These are phyloP conservation scores for Mus spicilegus DNA, from an alignment of 2,113 vertebrate genomes.

Conservation along the genomic window DNA sequence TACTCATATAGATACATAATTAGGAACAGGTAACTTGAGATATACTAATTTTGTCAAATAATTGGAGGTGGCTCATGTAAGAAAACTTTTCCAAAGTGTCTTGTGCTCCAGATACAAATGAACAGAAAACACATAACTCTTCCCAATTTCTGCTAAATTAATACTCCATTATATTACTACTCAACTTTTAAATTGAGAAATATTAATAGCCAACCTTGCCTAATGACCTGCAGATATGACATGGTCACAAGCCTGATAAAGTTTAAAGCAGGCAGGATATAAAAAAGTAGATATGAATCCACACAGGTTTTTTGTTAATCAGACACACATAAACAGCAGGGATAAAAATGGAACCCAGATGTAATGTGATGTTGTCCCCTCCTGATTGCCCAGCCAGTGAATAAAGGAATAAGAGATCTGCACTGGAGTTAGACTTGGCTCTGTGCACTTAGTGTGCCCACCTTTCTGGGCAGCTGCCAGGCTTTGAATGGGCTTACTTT, in stretches of 20 bases:
- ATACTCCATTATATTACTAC: neutral
- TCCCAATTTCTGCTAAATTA: neutral
- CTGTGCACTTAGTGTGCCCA: neutral
- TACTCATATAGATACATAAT: constrained; percentile 54
- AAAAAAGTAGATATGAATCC: neutral
- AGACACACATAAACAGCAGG: neutral
- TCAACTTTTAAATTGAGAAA: neutral
- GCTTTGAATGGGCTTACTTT: neutral
- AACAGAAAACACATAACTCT: neutral
- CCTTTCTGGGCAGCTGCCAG: neutral
- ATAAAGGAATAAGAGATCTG: neutral
- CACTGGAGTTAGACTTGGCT: neutral
- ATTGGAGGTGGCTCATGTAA: neutral
- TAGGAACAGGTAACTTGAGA: constrained; percentile 33
- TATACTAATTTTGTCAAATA: neutral
- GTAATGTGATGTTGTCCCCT: neutral
- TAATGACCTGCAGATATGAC: neutral
- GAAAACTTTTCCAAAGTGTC: neutral
- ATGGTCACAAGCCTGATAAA: neutral
- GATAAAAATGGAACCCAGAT: neutral
- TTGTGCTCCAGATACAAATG: neutral
- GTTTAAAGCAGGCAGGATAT: neutral
- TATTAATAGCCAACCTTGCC: neutral
- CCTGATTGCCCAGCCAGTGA: neutral
- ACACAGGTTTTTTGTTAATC: neutral